A percentile compares a stretch with the other conserved stretches of the same genome.
These are phyloP conservation scores for Brachyopa scutellaris DNA, from an alignment of 2,888 invertebrate genomes.

Conservation along the genomic window DNA sequence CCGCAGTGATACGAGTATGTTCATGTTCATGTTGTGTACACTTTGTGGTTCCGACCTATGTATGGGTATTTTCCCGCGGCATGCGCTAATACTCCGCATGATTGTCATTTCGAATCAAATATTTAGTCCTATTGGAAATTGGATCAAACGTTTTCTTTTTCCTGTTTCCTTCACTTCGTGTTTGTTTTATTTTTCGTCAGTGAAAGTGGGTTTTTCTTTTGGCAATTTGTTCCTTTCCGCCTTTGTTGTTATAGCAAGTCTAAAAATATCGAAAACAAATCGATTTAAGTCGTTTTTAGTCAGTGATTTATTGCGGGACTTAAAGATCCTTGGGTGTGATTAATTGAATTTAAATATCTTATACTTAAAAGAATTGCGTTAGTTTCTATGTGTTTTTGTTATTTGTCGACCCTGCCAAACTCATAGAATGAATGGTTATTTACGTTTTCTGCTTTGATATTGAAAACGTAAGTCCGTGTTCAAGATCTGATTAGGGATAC, in stretches of 20 bases:
- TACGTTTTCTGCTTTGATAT: neutral
- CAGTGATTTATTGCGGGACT: constrained; percentile 34
- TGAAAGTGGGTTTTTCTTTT: neutral
- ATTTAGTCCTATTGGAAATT: constrained; percentile 47
- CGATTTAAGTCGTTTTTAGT: constrained; percentile 34
- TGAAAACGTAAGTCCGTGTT: neutral
- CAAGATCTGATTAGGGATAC: neutral
- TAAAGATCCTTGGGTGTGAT: constrained; percentile 19
- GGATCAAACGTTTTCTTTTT: constrained; percentile 4
- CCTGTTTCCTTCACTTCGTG: neutral
- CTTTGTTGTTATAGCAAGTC: constrained; percentile 4
- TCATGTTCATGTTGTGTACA: constrained; percentile 10
- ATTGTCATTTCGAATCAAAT: constrained; percentile 49
- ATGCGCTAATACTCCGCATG: constrained; percentile 9
- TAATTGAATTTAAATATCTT: constrained; percentile 53
- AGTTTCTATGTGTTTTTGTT: neutral
- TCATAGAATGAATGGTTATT: neutral
- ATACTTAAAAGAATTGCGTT: constrained; percentile 15
- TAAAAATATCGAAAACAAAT: constrained; percentile 43
- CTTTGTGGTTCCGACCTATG: constrained; percentile 15
- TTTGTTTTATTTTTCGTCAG: neutral
- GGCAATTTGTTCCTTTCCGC: constrained; percentile 2
- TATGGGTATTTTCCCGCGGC: constrained; percentile 12
- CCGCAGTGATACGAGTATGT: no score
- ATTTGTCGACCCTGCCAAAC: neutral